These are phyloP conservation scores for Columba janthina DNA, from an alignment of 2,113 vertebrate species.

Conservation along the genomic window DNA sequence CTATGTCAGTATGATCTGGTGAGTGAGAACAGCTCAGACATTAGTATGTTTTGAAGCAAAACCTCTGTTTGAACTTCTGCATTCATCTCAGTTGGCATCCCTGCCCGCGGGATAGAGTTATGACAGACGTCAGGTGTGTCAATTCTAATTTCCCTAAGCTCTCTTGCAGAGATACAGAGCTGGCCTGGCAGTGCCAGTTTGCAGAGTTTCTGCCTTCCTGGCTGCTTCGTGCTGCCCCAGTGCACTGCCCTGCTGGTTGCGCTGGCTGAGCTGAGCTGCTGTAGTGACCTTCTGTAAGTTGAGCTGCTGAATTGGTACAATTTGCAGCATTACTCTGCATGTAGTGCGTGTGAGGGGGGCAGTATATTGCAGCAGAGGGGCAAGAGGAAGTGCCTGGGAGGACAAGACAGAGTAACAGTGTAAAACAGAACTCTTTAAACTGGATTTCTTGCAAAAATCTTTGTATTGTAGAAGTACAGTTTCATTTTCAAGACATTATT, in stretches of 20 bases:
- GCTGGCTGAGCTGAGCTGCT: neutral
- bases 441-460: neutral
- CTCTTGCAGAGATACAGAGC: neutral
- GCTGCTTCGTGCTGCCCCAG: fast-evolving
- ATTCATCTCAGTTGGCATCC: neutral
- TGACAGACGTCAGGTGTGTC: neutral
- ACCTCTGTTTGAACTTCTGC: neutral
- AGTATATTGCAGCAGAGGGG: neutral
- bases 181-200: neutral
- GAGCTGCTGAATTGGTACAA: neutral
- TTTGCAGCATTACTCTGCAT: neutral
- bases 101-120: neutral
- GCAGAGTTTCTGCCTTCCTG: neutral
- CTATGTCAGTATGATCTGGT: neutral
- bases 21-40: neutral
- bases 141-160: neutral
- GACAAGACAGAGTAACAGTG: neutral
- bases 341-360: neutral
- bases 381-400: neutral
- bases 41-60: slow-evolving; percentile 11
- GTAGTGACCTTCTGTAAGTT: neutral
- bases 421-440: neutral
- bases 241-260: fast-evolving
- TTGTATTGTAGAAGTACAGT: neutral
- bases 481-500: neutral